Percentiles rank a stretch among this genome's conserved stretches.
Conservation (phyloP, 92 coral and sea anemone genomes). For the Scolanthus callimorphus region DNA sequence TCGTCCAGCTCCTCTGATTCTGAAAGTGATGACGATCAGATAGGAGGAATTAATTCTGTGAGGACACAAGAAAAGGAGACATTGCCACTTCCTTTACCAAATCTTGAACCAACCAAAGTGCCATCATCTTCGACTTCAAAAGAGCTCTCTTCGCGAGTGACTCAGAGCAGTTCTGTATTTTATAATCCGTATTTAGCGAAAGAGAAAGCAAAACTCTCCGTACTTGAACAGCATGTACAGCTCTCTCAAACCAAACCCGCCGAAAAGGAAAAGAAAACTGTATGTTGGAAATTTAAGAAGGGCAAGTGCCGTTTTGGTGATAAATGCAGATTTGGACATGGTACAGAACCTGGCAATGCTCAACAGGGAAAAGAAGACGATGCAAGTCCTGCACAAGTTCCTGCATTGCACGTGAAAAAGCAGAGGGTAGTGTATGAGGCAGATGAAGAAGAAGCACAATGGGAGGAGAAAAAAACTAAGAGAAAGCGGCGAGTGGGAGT, state of each 20-base stretch:
- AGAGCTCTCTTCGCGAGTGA: slow-evolving; percentile 53
- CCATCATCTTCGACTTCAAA: slow-evolving; percentile 26
- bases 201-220: slow-evolving; percentile 76
- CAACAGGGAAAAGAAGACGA: slow-evolving; percentile 6
- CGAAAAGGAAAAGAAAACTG: slow-evolving; percentile 52
- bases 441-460: slow-evolving; percentile 54
- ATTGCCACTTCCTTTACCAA: background rate
- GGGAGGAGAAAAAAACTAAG: slow-evolving; percentile 37
- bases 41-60: background rate
- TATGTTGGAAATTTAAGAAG: slow-evolving; percentile 77
- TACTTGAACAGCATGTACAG: slow-evolving; percentile 86
- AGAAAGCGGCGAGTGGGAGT: slow-evolving; percentile 77
- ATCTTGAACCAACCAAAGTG: slow-evolving; percentile 42
- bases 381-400: slow-evolving; percentile 11
- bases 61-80: background rate
- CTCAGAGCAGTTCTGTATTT: slow-evolving; percentile 69
- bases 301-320: slow-evolving; percentile 76
- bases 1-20: slow-evolving; percentile 65
- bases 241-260: slow-evolving; percentile 52
- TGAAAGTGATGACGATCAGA: slow-evolving; percentile 20
- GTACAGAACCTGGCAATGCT: slow-evolving; percentile 5
- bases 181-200: slow-evolving; percentile 92
- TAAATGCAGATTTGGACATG: slow-evolving; percentile 65
- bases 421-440: slow-evolving; percentile 21
- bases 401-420: slow-evolving; percentile 2